Base-by-base conservation (phyloP, 2,113 vertebrate species). In the Myiagra hebetior region DNA sequence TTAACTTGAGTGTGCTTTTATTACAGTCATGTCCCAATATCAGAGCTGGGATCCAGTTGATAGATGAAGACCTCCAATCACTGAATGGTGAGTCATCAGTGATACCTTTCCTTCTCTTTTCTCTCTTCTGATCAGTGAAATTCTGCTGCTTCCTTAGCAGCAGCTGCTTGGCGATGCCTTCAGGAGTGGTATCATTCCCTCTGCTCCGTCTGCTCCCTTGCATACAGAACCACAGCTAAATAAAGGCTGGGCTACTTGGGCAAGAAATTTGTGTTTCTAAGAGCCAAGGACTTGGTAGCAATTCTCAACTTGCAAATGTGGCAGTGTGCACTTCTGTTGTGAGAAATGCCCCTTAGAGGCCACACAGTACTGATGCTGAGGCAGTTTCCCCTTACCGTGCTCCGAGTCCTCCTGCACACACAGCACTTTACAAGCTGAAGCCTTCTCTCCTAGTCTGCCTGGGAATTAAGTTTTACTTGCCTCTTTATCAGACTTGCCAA, bases 21-120 rank as follows among this genome's bases (percentile, higher is more conserved):
- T 62, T 72, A 33, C 62, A 98, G 98, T 96, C 98, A 47, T 98
- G 98, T 93, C 97, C 98, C 55, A 97, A 97, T 27, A 92, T 98
- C 94, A 90, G 49, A 55, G 78, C 63, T 28, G 95, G 97, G 33
- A 96, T 98, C 64, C 96, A 95, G 37, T 0, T 63, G 8, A 92
- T 98, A 83, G 96, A 97, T 33, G 63, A 69, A 82, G 95, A 97
- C 18, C 82, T 98, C 77, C 93, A 0, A 39, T 70, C 73, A 39
- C 93, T 97, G 73, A 97, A 96, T 28, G 95, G 98, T 98, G 91
- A 98, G 97, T 93, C 33, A 37, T 31, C 31, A 73, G n/a, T 39
- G 39, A 39, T 46, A 42, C 6, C 11, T 63, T 72, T 91, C 31
- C 35, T 84, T 86, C 39, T 72, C 20, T 52, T 44, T 85, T 56